These are phyloP conservation scores for Drosophila buzzatii DNA, from an alignment of 2,888 invertebrate genomes.

Conservation along the genomic window DNA sequence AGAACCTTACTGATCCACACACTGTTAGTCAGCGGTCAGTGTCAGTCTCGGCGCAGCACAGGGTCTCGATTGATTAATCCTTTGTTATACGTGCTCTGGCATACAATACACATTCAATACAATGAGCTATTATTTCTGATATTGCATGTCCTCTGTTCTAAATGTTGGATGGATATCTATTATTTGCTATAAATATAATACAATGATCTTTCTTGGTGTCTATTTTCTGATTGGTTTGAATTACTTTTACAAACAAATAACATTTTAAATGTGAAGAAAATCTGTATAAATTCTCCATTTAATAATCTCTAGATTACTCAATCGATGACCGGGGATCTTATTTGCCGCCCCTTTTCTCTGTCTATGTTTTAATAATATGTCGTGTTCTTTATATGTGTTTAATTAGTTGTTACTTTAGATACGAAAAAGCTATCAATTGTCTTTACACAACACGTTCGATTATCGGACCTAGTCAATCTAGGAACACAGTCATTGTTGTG, in stretches of 20 bases:
- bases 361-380: conserved; percentile 8
- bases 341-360: not conserved
- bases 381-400: conserved; percentile 19
- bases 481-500: conserved; percentile 17
- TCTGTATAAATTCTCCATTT: not conserved
- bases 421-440: conserved; percentile 9
- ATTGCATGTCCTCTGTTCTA: not conserved
- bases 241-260: not conserved
- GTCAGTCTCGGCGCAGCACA: conserved; percentile 7
- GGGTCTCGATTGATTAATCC: conserved; percentile 12
- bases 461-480: conserved; percentile 8
- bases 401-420: conserved; percentile 12
- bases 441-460: conserved; percentile 13
- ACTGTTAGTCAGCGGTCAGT: conserved; percentile 23
- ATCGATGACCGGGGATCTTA: not conserved
- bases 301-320: conserved; percentile 3
- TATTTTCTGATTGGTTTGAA: not conserved
- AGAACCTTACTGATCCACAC: conserved; percentile 23
- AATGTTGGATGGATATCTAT: not conserved
- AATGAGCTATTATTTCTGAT: not conserved
- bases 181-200: not conserved
- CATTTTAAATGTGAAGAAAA: not conserved
- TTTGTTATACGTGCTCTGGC: not conserved
- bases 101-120: not conserved
- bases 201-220: not conserved